phyloP scores from a whole-genome alignment of 1,140 invertebrate species.

The Drosophila mayri region DNA sequence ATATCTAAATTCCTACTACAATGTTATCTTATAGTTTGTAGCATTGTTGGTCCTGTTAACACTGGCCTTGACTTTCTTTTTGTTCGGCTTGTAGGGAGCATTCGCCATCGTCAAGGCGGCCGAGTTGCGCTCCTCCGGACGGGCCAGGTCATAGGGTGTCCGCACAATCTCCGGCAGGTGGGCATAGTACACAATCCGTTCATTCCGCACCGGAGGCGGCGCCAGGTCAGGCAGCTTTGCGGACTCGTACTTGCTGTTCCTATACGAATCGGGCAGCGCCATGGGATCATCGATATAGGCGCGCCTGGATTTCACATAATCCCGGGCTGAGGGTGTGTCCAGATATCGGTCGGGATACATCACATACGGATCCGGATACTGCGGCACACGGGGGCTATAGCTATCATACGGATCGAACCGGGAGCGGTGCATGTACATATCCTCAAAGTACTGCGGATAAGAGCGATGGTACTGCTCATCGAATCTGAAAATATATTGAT shows the following conservation, averaged over 20 bases:
- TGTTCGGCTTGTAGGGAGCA: conserved; percentile 48
- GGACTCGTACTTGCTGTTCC: conserved; percentile 51
- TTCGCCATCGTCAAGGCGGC: conserved; percentile 30
- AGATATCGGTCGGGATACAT: conserved; percentile 80
- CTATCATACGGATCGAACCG: conserved; percentile 81
- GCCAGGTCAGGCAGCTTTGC: conserved; percentile 55
- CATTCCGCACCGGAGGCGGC: conserved; percentile 48
- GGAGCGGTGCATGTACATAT: conserved; percentile 77
- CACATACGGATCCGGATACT: conserved; percentile 79
- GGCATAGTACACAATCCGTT: conserved; percentile 85
- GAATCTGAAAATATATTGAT: conserved; percentile 34
- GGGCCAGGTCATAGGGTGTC: conserved; percentile 68
- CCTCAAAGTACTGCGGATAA: conserved; percentile 79
- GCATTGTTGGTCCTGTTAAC: conserved; percentile 37
- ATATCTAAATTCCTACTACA: conserved; percentile 25
- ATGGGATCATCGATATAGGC: conserved; percentile 58
- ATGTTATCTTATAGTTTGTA: conserved; percentile 53
- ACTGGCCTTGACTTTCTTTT: conserved; percentile 53
- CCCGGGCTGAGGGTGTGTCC: conserved; percentile 67
- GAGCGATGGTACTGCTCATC: conserved; percentile 79
- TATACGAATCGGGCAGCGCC: conserved; percentile 45
- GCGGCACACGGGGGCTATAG: conserved; percentile 76
- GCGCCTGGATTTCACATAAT: conserved; percentile 64
- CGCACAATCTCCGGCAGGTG: conserved; percentile 85
- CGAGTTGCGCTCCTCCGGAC: conserved; percentile 42